A percentile compares a stretch with the other conserved stretches of the same genome.
These are phyloP conservation scores for Potamarius usumacintae DNA, from an alignment of 2,113 vertebrate genomes.

Conservation along the genomic window DNA sequence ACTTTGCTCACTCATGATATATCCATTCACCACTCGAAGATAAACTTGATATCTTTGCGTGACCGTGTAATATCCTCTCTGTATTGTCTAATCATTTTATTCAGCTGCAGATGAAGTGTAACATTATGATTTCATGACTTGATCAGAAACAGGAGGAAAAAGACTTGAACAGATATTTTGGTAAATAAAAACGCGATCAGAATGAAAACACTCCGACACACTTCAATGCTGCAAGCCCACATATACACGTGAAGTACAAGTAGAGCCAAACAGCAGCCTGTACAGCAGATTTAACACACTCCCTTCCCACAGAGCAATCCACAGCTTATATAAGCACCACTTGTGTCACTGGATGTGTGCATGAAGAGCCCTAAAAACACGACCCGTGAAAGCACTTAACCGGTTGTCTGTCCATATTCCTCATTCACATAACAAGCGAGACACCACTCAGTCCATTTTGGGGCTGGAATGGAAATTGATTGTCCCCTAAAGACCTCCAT, in stretches of 20 bases:
- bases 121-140: background rate
- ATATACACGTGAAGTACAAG: slow-evolving; percentile 22
- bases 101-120: background rate
- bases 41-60: too few relatives aligned
- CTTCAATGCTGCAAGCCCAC: background rate
- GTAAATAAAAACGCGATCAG: background rate
- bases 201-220: background rate
- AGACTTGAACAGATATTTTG: background rate
- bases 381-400: slow-evolving; percentile 3
- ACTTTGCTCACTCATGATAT: too few relatives aligned
- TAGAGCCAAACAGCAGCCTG: slow-evolving; percentile 3
- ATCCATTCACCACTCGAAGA: too few relatives aligned
- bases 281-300: background rate
- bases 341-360: background rate
- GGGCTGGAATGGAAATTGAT: background rate
- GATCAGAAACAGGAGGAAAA: background rate
- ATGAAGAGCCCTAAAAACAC: background rate
- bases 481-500: background rate
- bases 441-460: background rate
- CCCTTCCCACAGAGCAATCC: slow-evolving; percentile 24
- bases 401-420: background rate
- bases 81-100: too few relatives aligned
- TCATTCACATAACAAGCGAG: slow-evolving; percentile 4
- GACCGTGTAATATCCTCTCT: too few relatives aligned
- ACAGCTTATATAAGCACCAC: slow-evolving; percentile 40